phyloP scores from a whole-genome alignment of 2,888 invertebrate species.

The Dendrolimus pini region DNA sequence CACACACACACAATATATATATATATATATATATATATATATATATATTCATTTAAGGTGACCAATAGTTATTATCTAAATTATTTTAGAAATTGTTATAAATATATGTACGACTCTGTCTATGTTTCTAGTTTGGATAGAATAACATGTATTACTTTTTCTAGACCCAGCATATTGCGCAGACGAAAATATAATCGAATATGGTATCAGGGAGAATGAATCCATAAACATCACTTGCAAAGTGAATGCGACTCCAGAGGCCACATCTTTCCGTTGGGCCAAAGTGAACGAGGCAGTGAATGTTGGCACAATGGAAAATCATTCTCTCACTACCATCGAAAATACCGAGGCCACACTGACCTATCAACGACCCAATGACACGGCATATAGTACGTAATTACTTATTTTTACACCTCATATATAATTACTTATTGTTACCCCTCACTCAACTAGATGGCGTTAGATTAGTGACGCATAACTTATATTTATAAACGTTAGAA shows the following conservation, averaged over 20 bases:
- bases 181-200: slow-evolving; percentile 41
- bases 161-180: slow-evolving; percentile 35
- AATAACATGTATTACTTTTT: too few relatives aligned
- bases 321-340: slow-evolving; percentile 31
- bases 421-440: too few relatives aligned
- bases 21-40: too few relatives aligned
- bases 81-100: too few relatives aligned
- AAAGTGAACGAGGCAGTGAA: slow-evolving; percentile 42
- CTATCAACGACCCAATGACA: slow-evolving; percentile 47
- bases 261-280: slow-evolving; percentile 50
- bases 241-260: slow-evolving; percentile 46
- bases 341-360: slow-evolving; percentile 37
- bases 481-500: neutral
- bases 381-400: slow-evolving; percentile 43
- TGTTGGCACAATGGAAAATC: slow-evolving; percentile 25
- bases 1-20: too few relatives aligned
- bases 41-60: too few relatives aligned
- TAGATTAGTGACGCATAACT: too few relatives aligned
- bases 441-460: too few relatives aligned
- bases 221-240: slow-evolving; percentile 55
- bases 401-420: too few relatives aligned
- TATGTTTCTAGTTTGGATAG: too few relatives aligned
- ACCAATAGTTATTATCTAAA: too few relatives aligned
- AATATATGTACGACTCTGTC: too few relatives aligned
- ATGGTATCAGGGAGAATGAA: slow-evolving; percentile 50